Evolutionary conservation across 2,888 invertebrate species (phyloP).

Genomic region (Torymus tubicola): DNA sequence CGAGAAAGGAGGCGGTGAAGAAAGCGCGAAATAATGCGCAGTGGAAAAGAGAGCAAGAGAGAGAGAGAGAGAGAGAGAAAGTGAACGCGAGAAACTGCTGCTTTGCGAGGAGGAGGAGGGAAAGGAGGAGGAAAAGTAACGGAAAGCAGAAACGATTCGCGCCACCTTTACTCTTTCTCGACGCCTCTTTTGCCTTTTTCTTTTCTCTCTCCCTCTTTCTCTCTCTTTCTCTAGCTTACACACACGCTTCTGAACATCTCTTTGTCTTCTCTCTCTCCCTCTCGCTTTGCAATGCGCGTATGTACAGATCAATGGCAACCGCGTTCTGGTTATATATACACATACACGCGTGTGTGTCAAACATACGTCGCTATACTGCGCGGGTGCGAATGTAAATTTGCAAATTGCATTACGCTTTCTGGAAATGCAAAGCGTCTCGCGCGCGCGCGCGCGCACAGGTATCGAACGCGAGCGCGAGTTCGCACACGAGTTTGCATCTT

Average conservation of each 20-base stretch:
- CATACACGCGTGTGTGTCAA: conserved; percentile 17
- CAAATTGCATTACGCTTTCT: conserved; percentile 54
- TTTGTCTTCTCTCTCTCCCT: neutral
- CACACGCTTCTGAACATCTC: neutral
- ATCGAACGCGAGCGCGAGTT: neutral
- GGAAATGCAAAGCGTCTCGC: conserved; percentile 48
- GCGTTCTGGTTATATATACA: neutral
- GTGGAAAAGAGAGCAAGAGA: neutral
- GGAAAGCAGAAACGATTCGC: conserved; percentile 36
- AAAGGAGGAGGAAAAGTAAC: conserved; percentile 2
- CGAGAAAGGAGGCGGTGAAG: neutral
- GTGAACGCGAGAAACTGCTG: neutral
- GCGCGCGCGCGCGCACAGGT: neutral
- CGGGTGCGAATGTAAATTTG: conserved; percentile 42
- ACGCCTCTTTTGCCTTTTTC: neutral
- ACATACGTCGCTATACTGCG: conserved; percentile 4
- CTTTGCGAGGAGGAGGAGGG: neutral
- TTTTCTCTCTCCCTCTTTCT: neutral
- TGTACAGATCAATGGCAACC: neutral
- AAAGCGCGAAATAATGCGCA: conserved; percentile 10
- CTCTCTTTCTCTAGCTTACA: neutral
- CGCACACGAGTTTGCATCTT: conserved; percentile 23
- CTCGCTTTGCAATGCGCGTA: neutral
- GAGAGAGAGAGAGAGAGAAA: neutral
- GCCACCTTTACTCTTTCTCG: neutral